Evolutionary conservation across 2,888 invertebrate genomes (phyloP), one percentile per base, ranked within the genome.

Genomic region (Dorcus hopei): DNA sequence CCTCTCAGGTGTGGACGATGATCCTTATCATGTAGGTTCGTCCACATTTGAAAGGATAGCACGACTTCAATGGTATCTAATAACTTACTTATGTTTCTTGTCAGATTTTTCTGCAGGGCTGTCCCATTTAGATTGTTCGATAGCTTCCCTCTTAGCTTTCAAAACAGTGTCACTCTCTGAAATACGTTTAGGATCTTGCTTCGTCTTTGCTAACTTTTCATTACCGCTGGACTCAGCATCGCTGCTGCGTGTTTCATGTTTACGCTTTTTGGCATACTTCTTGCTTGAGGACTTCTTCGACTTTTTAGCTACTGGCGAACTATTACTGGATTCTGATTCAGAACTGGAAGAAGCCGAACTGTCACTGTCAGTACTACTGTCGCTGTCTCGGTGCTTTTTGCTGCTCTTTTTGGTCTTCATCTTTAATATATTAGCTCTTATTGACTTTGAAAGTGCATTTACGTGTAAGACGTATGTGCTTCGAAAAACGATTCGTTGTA

Each of bases 121-220:
- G 59, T 69, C 68, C 69, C 69, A 69, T 54, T 67, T 69, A 3
- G 69, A 69, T 39, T 63, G 60, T 42, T 65, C 65, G 1, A 57
- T 49, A 7, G 58, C 53, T 26, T 63, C 59, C 49, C 45, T 61
- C 16, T 54, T 60, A n/a, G 52, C 38, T 48, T 54, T 62, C 8
- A 11, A 38, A 14, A 26, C 26, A 9, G 16, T 23, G 23, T 57
- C 57, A 9, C 14, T 39, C 23, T 58, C 57, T 6, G 40, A n/a
- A 9, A 33, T 9, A 9, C 38, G 49, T 19, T 54, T 54, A 7
- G 26, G 5, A 1, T 6, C 26, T 33, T 33, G 26, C 23, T 45
- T 11, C 9, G 9, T 4, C 9, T 45, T 45, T 16, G 42, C 11
- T 9, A 6, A 3, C 42, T 42, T 42, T 8, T 42, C 42, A 4